Base-by-base conservation (phyloP, 2,888 invertebrate genomes). In the Andrena hattorfiana region DNA sequence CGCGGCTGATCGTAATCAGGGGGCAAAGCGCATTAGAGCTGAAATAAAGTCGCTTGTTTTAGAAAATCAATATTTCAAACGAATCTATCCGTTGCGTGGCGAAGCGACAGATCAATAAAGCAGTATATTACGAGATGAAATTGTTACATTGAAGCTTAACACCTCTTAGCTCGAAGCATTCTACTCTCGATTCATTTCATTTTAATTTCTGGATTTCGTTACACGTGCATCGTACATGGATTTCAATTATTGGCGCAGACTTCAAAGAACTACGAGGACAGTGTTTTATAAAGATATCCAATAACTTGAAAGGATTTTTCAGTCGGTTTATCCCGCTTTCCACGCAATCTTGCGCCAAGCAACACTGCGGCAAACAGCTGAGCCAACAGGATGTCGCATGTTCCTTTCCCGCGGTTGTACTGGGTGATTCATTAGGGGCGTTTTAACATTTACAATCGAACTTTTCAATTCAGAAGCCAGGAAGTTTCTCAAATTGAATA, bases 361-460 rank as follows among this genome's bases (percentile, higher is more conserved):
- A 59, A 71, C 13, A 62, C 72, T 83, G 81, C 81, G 56, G 83
- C 49, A 77, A 26, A 26, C 51, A 66, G 26, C 30, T 48, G 82
- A 81, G 81, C 83, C 83, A 83, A 83, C 69, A 69, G 69, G 72
- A 23, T 77, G 56, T 72, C 69, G 69, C 66, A 81, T 69, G 26
- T 60, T 68, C 54, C 48, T 13, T 16, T 77, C 13, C 51, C 4
- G 26, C 28, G 26, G 60, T 60, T 42, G 16, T 42, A 42, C 42
- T 42, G 42, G 42, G 5, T 42, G 42, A 42, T 42, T 42, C 42
- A 42, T 42, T 42, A 16, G 4, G 42, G 42, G 42, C 5, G 66
- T 16, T 54, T 10, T 35, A 59, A 48, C 16, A 42, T 75, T 26
- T 30, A 0, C 7, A 54, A 26, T 13, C 23, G 56, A 4, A 26